Evolutionary conservation across 2,888 invertebrate species (phyloP), one percentile per base, ranked within the genome.

Genomic region (Ferdinandea cuprea): DNA sequence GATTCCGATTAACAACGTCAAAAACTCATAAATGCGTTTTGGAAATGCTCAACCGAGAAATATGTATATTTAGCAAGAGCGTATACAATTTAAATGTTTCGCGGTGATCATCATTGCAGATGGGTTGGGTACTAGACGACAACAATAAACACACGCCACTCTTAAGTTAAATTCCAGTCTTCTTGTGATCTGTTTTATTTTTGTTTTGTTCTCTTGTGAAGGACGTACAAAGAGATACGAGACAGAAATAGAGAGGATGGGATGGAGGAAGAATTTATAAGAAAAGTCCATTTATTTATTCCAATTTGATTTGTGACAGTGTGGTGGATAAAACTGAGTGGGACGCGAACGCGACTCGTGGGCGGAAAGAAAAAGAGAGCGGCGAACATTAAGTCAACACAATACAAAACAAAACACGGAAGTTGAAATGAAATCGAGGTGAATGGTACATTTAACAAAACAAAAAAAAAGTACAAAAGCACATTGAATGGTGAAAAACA

Each of bases 341-440:
- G 56, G 74, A 50, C 25, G 25, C 5, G 71, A n/a, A n/a, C 58
- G 71, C 72, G 68, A 59, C 35, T 42, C 44, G 44, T 44, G 44
- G 68, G 66, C 19, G 63, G 58, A 56, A 56, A 65, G 25, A 13
- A 13, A 28, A 15, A 17, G 37, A 65, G 48, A 19, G n/a, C n/a
- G n/a, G n/a, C n/a, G 50, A 56, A 71, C 54, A 69, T 50, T 58
- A 74, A 69, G 74, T 37, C 54, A 66, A 61, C 71, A 48, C 65
- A 73, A 58, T 61, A 61, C 71, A 48, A 56, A 73, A 58, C 56
- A 58, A 74, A 63, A 74, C 73, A 66, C 81, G 81, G 81, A 81
- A 81, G 30, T 65, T 66, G 35, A 56, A 65, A 66, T 65, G 40
- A 15, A 13, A 54, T 58, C 35, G 46, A 79, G 69, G 58, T 59